Percentiles rank a stretch among this genome's conserved stretches.
These are phyloP conservation scores for Brachystomella parvula DNA, from an alignment of 1,140 invertebrate species.

Conservation along the genomic window DNA sequence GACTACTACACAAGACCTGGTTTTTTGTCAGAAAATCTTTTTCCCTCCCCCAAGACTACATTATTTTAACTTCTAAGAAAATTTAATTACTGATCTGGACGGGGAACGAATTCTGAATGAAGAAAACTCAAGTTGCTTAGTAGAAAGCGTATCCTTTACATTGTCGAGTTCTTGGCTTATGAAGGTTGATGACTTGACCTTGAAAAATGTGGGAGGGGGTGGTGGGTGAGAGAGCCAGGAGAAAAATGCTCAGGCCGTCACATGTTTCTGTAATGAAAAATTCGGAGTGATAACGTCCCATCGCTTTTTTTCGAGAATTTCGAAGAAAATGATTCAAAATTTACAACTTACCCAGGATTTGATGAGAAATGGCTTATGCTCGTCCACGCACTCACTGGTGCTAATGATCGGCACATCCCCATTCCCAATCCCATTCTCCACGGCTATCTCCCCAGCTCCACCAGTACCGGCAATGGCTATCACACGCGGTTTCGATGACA, in stretches of 20 bases:
- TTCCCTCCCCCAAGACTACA: too few species aligned
- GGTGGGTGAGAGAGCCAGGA: too few species aligned
- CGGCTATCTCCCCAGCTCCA: slow-evolving; percentile 3
- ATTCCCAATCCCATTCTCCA: slow-evolving; percentile 5
- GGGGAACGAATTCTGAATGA: not conserved
- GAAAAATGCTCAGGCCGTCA: not conserved
- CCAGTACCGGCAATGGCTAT: not conserved
- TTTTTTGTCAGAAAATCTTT: too few species aligned
- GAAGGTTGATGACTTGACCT: too few species aligned
- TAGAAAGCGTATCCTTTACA: not conserved
- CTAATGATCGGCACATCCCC: not conserved
- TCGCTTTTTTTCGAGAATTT: too few species aligned
- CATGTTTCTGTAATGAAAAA: not conserved
- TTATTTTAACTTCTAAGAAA: too few species aligned
- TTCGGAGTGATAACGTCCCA: not conserved
- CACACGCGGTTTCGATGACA: not conserved
- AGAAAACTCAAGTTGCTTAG: not conserved
- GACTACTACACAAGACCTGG: too few species aligned
- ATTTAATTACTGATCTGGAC: not conserved
- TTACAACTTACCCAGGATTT: not conserved
- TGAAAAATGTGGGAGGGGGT: too few species aligned
- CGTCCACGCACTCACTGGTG: not conserved
- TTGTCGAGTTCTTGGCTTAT: not conserved
- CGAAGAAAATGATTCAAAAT: too few species aligned
- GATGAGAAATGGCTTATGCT: not conserved